phyloP scores from a whole-genome alignment of 2,888 invertebrate genomes.

The Fissipunctia ypsillon region DNA sequence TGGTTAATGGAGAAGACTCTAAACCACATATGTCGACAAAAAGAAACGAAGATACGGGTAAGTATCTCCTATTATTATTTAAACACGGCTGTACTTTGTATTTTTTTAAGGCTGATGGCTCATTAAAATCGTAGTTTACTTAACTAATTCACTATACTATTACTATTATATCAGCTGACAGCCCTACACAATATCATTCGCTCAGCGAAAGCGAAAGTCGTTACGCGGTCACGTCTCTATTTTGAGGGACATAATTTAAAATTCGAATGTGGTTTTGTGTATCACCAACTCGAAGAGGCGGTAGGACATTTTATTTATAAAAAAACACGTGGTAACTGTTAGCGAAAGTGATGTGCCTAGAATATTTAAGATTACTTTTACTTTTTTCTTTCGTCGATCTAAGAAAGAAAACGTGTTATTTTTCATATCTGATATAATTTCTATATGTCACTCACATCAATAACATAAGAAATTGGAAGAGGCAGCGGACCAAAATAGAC shows the following conservation, averaged over 20 bases:
- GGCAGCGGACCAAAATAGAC: slow-evolving; percentile 23
- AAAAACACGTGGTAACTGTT: slow-evolving; percentile 23
- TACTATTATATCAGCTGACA: slow-evolving; percentile 39
- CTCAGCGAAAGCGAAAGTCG: slow-evolving; percentile 67
- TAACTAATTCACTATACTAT: slow-evolving; percentile 6
- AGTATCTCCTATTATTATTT: too few relatives aligned
- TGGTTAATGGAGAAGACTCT: neutral
- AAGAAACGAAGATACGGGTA: too few relatives aligned
- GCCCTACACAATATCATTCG: slow-evolving; percentile 51
- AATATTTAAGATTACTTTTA: neutral
- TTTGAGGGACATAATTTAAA: slow-evolving; percentile 63
- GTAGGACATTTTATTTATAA: slow-evolving; percentile 25
- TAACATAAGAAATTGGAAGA: slow-evolving; percentile 23
- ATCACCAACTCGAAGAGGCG: slow-evolving; percentile 21
- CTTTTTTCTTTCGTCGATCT: neutral
- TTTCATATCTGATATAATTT: slow-evolving; percentile 19
- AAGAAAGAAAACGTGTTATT: neutral
- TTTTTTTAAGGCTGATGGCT: too few relatives aligned
- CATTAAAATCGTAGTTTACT: neutral
- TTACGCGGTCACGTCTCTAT: slow-evolving; percentile 57
- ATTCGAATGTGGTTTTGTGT: slow-evolving; percentile 59
- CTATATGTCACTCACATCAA: slow-evolving; percentile 25
- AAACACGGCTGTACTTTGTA: too few relatives aligned
- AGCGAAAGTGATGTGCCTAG: slow-evolving; percentile 23
- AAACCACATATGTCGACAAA: too few relatives aligned